A percentile compares a stretch with the other conserved stretches of the same genome.
These are phyloP conservation scores for Monochamus saltuarius DNA, from an alignment of 1,140 invertebrate species.

Conservation along the genomic window DNA sequence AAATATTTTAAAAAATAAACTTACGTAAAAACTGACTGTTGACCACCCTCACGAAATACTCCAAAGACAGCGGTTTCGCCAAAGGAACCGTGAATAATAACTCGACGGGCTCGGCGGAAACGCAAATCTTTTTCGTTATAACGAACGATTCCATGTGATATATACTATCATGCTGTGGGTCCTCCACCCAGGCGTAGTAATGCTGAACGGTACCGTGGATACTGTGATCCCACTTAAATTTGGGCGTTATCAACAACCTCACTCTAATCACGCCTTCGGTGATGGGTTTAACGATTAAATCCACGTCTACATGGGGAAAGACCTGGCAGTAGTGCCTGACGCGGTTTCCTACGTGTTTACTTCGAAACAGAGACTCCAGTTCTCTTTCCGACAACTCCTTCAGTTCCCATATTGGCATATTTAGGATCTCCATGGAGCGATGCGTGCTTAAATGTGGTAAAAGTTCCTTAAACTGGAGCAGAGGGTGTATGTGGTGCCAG, in stretches of 20 bases:
- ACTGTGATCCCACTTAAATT: constrained; percentile 90
- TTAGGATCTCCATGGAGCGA: constrained; percentile 56
- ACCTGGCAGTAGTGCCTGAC: constrained; percentile 85
- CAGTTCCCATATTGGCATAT: constrained; percentile 73
- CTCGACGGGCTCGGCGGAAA: constrained; percentile 70
- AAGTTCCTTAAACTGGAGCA: constrained; percentile 84
- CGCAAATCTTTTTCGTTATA: constrained; percentile 84
- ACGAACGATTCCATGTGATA: constrained; percentile 95
- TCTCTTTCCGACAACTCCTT: constrained; percentile 86
- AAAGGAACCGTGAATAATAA: constrained; percentile 96
- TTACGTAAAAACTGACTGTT: constrained; percentile 90
- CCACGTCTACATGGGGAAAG: constrained; percentile 84
- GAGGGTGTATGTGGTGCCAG: constrained; percentile 85
- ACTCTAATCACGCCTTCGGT: constrained; percentile 90
- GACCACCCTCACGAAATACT: constrained; percentile 86
- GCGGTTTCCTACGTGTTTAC: constrained; percentile 71
- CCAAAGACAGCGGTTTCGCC: constrained; percentile 83
- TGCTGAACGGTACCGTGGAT: constrained; percentile 84
- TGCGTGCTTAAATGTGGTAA: constrained; percentile 50
- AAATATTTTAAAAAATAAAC: no score
- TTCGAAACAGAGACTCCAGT: constrained; percentile 76
- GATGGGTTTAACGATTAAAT: constrained; percentile 89
- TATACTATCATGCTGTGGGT: constrained; percentile 89
- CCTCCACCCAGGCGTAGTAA: constrained; percentile 99
- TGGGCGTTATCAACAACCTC: constrained; percentile 75